Conservation (phyloP, 2,797 vertebrate species). For the Enteromius fasciolatus region DNA sequence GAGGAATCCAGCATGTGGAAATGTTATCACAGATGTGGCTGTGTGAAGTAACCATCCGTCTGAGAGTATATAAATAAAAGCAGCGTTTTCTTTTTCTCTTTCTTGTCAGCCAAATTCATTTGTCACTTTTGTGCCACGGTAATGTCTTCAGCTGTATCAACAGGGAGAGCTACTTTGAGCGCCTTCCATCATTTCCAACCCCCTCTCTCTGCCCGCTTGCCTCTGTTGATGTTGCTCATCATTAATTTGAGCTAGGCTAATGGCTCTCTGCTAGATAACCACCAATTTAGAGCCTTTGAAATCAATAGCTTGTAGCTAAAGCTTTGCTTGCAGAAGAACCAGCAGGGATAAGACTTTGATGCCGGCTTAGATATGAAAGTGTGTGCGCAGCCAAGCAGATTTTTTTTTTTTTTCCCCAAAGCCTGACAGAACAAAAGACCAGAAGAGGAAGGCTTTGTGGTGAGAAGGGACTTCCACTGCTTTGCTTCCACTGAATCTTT, state of each 20-base stretch:
- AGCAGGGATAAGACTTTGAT: conserved; percentile 43
- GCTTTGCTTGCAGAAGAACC: conserved; percentile 39
- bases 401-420: neutral
- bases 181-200: conserved; percentile 9
- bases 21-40: conserved; percentile 46
- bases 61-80: conserved; percentile 39
- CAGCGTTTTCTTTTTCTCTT: conserved; percentile 37
- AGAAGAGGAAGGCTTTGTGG: conserved; percentile 12
- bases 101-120: conserved; percentile 50
- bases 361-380: conserved; percentile 29
- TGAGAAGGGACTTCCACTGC: conserved; percentile 59
- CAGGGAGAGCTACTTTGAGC: conserved; percentile 36
- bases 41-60: conserved; percentile 40
- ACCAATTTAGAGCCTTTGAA: conserved; percentile 68
- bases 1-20: conserved; percentile 37
- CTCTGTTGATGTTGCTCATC: conserved; percentile 61
- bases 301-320: conserved; percentile 59
- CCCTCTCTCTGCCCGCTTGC: conserved; percentile 8
- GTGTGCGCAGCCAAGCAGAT: conserved; percentile 14
- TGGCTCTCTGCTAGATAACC: conserved; percentile 66
- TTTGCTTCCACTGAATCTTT: conserved; percentile 41
- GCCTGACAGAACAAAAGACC: conserved; percentile 44
- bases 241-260: conserved; percentile 67
- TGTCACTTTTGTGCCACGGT: conserved; percentile 41
- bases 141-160: conserved; percentile 52